These are phyloP conservation scores for Lepus oiostolus DNA, from an alignment of 2,797 vertebrate genomes.

Conservation along the genomic window DNA sequence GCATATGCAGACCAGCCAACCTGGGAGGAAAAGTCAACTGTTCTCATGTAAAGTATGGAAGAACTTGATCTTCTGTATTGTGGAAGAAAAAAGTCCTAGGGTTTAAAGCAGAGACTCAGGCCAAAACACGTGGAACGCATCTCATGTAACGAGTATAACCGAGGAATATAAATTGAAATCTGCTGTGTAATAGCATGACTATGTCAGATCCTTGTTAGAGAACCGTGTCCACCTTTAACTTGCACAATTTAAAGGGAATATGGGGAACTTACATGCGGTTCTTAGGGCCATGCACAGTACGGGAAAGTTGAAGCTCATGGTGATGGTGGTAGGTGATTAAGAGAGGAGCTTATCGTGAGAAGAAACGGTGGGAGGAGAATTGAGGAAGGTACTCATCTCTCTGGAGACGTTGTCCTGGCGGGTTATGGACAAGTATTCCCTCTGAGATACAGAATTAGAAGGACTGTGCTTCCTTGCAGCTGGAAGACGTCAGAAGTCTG, in stretches of 20 bases:
- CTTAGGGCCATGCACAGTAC: conserved; percentile 33
- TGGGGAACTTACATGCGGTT: conserved; percentile 13
- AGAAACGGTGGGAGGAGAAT: conserved; percentile 21
- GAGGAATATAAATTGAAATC: neutral
- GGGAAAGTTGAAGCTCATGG: neutral
- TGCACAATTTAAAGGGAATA: conserved; percentile 25
- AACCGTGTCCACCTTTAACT: neutral
- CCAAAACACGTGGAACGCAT: neutral
- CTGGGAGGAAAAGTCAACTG: conserved; percentile 48
- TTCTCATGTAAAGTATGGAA: neutral
- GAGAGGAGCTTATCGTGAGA: conserved; percentile 30
- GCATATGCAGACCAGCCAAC: neutral
- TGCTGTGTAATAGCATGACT: conserved; percentile 5
- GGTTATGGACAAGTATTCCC: neutral
- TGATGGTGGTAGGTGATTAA: neutral
- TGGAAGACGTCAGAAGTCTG: conserved; percentile 44
- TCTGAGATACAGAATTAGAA: conserved; percentile 5
- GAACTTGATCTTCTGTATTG: conserved; percentile 14
- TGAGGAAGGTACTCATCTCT: neutral
- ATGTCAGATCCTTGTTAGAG: conserved; percentile 38
- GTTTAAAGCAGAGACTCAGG: neutral
- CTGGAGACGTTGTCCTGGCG: conserved; percentile 21
- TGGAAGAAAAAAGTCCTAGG: conserved; percentile 31
- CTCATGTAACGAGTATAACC: conserved; percentile 28
- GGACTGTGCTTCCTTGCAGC: neutral